Evolutionary conservation across 2,113 vertebrate genomes (phyloP).

Genomic region (Hippolais icterina): DNA sequence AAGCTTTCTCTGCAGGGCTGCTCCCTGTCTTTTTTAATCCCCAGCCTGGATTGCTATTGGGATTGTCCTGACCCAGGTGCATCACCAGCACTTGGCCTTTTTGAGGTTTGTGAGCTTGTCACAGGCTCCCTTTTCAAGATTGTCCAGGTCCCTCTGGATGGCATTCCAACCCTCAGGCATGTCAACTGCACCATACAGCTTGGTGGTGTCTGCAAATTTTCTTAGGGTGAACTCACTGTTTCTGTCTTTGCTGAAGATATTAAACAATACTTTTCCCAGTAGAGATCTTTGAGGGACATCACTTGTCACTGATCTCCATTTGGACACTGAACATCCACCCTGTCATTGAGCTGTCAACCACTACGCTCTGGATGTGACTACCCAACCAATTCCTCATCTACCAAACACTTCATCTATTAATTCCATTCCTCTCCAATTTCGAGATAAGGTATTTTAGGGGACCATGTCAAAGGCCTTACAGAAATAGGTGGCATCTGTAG

Average conservation of each 20-base stretch:
- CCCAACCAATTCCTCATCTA: background rate
- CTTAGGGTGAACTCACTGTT: background rate
- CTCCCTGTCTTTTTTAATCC: background rate
- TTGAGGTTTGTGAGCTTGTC: background rate
- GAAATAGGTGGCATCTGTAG: background rate
- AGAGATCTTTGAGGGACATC: background rate
- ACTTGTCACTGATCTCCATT: background rate
- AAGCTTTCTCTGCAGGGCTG: background rate
- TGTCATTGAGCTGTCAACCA: background rate
- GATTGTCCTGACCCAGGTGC: background rate
- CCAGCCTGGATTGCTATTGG: fast-evolving
- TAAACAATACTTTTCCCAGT: background rate
- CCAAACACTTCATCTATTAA: background rate
- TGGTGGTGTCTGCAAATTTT: background rate
- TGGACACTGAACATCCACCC: background rate
- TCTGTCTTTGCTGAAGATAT: background rate
- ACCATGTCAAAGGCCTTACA: background rate
- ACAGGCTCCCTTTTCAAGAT: background rate
- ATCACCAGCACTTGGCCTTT: background rate
- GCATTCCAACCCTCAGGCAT: background rate
- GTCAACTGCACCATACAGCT: too few species aligned
- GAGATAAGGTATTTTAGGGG: background rate
- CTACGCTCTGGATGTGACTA: background rate
- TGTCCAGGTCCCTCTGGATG: background rate
- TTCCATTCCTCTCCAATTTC: background rate